Evolutionary conservation across 2,113 vertebrate genomes (phyloP).

Genomic region (Nannobrachium achirus): DNA sequence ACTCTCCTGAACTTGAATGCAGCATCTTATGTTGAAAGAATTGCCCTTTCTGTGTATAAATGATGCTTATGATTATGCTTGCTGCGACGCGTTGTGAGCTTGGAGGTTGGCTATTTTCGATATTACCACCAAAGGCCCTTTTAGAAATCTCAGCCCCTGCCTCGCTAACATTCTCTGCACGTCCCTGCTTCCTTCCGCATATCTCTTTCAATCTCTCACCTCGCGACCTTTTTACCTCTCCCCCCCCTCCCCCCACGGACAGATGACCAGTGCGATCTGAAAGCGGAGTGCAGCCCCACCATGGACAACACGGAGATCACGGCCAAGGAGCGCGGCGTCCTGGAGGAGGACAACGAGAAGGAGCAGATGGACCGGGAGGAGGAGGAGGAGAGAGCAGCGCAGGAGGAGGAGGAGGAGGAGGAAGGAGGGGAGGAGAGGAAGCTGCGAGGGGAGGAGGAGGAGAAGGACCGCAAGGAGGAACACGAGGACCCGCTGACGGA

Average conservation of each 20-base stretch:
- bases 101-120: too few relatives aligned
- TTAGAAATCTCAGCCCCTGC: too few relatives aligned
- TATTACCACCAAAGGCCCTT: too few relatives aligned
- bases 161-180: too few relatives aligned
- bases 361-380: conserved; percentile 69
- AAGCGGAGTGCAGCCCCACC: conserved; percentile 65
- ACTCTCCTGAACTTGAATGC: too few relatives aligned
- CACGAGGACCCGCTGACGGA: conserved; percentile 76
- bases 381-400: conserved; percentile 40
- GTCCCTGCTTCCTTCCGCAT: conserved; percentile 25
- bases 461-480: conserved; percentile 52
- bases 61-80: too few relatives aligned
- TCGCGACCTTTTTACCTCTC: too few relatives aligned
- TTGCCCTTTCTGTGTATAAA: too few relatives aligned
- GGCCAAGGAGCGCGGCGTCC: conserved; percentile 75
- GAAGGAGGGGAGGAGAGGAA: conserved; percentile 37
- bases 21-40: too few relatives aligned
- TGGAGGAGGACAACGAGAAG: conserved; percentile 77
- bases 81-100: too few relatives aligned
- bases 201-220: conserved; percentile 1
- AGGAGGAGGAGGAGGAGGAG: conserved; percentile 50
- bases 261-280: conserved; percentile 77
- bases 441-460: conserved; percentile 52
- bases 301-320: conserved; percentile 74
- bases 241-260: conserved; percentile 13